phyloP scores from a whole-genome alignment of 2,797 vertebrate species.

The Diceros bicornis region DNA sequence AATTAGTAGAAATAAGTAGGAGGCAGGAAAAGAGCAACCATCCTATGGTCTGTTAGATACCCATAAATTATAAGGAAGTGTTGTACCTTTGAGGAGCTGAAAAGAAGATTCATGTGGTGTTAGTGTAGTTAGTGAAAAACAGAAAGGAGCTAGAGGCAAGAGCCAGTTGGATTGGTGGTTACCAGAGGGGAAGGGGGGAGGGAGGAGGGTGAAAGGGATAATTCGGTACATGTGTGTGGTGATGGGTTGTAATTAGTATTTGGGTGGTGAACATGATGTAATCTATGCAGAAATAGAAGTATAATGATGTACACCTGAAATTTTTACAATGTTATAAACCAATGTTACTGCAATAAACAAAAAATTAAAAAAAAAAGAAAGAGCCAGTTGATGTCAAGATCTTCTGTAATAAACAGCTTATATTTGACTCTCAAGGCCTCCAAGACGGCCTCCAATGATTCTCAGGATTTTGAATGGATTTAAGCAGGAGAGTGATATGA shows the following conservation, averaged over 20 bases:
- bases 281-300: no score
- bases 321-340: no score
- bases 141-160: not conserved
- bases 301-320: no score
- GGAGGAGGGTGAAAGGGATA: no score
- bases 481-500: not conserved
- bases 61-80: not conserved
- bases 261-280: no score
- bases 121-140: not conserved
- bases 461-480: not conserved
- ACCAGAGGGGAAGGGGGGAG: no score
- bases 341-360: no score
- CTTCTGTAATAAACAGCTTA: not conserved
- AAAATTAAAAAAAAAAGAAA: not conserved
- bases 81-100: not conserved
- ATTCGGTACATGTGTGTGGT: no score
- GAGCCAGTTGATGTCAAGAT: not conserved
- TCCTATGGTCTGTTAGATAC: not conserved
- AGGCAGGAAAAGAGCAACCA: not conserved
- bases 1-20: not conserved
- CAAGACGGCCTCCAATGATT: not conserved
- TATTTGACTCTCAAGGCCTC: not conserved
- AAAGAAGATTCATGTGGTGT: not conserved
- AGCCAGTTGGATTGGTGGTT: not conserved
- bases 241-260: no score